phyloP scores from a whole-genome alignment of 1,140 invertebrate species.

The Semibalanus balanoides region DNA sequence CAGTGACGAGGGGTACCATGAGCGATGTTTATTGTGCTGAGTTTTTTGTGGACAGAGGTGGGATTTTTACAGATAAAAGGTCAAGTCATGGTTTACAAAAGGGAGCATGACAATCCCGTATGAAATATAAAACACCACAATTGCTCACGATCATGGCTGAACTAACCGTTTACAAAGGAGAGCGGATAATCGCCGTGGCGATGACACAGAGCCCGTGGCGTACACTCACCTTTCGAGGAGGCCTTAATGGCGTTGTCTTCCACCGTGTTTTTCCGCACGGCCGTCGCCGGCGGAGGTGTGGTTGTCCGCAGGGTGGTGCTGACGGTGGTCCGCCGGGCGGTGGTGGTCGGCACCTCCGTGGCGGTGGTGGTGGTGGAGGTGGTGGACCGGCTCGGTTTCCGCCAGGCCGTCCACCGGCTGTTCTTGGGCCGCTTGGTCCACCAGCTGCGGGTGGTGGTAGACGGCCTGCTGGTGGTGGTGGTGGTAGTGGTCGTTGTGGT shows the following conservation, averaged over 20 bases:
- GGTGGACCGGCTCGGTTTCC: background rate
- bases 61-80: too few relatives aligned
- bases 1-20: too few relatives aligned
- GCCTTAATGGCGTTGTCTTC: constrained; percentile 11
- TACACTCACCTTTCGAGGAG: background rate
- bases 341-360: constrained; percentile 10
- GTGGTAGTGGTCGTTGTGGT: constrained; percentile 18
- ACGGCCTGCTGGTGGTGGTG: constrained; percentile 14
- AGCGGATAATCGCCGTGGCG: too few relatives aligned
- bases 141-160: too few relatives aligned
- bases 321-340: constrained; percentile 3
- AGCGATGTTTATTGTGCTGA: too few relatives aligned
- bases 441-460: constrained; percentile 11
- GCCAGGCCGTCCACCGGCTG: background rate
- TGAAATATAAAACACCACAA: too few relatives aligned
- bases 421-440: constrained; percentile 4
- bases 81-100: too few relatives aligned
- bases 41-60: too few relatives aligned
- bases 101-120: too few relatives aligned
- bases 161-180: too few relatives aligned
- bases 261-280: constrained; percentile 2
- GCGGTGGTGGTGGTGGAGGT: constrained; percentile 15
- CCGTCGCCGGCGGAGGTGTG: too few relatives aligned
- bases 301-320: constrained; percentile 7
- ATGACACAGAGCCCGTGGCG: too few relatives aligned